Evolutionary conservation across 2,113 vertebrate genomes (phyloP).

Genomic region (Martes martes): DNA sequence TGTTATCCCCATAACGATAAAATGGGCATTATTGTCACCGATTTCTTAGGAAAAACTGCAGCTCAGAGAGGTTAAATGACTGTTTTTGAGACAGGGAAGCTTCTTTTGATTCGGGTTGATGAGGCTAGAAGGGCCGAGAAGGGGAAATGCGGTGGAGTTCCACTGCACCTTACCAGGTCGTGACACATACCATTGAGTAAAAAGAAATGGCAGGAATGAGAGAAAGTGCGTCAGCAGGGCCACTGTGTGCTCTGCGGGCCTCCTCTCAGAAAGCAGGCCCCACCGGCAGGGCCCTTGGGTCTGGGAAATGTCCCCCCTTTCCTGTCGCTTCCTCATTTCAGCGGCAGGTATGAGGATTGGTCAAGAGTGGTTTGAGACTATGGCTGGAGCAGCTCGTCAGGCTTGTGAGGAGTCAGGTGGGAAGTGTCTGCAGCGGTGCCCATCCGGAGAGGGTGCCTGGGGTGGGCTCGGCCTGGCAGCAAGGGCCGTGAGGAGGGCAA

Average conservation of each 20-base stretch:
- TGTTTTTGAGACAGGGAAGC: background rate
- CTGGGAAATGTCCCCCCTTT: background rate
- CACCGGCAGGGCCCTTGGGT: rapidly evolving
- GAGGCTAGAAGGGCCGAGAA: background rate
- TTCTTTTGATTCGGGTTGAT: background rate
- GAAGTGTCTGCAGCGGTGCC: background rate
- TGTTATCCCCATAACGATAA: background rate
- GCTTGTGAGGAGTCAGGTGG: background rate
- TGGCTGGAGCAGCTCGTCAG: rapidly evolving
- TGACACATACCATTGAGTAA: background rate
- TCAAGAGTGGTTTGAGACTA: background rate
- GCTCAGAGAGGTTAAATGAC: background rate
- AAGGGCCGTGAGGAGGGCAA: background rate
- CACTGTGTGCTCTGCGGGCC: background rate
- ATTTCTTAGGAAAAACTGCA: background rate
- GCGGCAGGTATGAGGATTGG: background rate
- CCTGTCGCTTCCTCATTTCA: background rate
- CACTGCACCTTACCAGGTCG: background rate
- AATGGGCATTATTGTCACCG: background rate
- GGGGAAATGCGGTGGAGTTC: background rate
- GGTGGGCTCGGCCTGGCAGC: rapidly evolving
- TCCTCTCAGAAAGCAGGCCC: background rate
- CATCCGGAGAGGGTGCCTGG: background rate
- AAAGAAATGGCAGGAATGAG: background rate
- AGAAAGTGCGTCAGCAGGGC: background rate